Conservation (phyloP, 2,888 invertebrate species). For the Eulithis prunata region DNA sequence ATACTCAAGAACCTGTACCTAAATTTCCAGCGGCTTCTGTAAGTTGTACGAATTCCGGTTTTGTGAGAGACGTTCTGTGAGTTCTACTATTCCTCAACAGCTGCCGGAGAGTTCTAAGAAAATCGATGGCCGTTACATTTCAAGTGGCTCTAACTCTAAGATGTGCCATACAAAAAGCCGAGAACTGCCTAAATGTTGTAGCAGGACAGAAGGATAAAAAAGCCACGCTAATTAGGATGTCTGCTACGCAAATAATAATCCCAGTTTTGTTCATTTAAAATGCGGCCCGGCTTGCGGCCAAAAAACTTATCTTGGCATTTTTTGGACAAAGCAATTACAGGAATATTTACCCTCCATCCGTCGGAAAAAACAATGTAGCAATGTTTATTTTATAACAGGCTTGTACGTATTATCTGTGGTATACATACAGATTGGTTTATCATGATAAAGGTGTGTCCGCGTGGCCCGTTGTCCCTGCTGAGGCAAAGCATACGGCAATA, state of each 20-base stretch:
- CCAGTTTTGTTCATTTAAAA: conserved; percentile 73
- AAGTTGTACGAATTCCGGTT: no score
- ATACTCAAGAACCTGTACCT: no score
- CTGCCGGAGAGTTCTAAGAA: no score
- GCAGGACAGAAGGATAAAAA: conserved; percentile 66
- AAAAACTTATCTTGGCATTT: conserved; percentile 71
- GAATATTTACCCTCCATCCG: conserved; percentile 65
- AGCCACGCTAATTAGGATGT: conserved; percentile 78
- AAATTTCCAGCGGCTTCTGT: no score
- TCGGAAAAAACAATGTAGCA: conserved; percentile 59
- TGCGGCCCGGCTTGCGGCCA: conserved; percentile 67
- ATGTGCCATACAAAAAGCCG: conserved; percentile 1
- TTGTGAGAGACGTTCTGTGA: no score
- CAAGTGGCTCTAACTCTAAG: no score
- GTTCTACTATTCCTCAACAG: no score
- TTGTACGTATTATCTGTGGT: neutral
- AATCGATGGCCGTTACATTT: no score
- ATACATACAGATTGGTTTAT: neutral
- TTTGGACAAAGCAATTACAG: conserved; percentile 77
- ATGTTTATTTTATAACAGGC: conserved; percentile 53
- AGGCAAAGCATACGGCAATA: no score
- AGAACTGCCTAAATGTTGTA: conserved; percentile 24
- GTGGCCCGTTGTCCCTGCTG: no score
- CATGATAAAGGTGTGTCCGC: no score
- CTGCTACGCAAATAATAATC: conserved; percentile 79